Conservation (phyloP, 2,797 vertebrate genomes). For the Hoplostethus mediterraneus region DNA sequence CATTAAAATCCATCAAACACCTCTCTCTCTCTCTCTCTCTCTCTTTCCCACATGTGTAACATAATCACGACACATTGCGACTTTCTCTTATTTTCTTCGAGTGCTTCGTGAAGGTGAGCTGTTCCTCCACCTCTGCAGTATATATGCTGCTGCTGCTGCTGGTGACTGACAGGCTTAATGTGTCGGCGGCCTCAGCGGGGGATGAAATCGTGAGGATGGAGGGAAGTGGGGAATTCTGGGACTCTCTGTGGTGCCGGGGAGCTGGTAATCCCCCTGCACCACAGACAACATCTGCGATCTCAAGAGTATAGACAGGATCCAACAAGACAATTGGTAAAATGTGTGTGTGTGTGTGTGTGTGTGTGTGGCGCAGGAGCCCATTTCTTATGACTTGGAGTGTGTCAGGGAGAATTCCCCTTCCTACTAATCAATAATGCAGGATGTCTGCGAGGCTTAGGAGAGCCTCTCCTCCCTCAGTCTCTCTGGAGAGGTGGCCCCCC, state of each 20-base stretch:
- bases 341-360: conserved; percentile 4
- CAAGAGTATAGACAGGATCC: conserved; percentile 9
- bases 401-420: conserved; percentile 47
- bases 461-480: conserved; percentile 6
- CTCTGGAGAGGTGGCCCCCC: conserved; percentile 43
- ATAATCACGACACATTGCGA: conserved; percentile 11
- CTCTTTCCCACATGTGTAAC: background rate
- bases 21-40: conserved; percentile 2
- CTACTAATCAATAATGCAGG: conserved; percentile 69
- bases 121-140: background rate
- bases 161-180: conserved; percentile 58
- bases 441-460: conserved; percentile 28
- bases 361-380: conserved; percentile 8
- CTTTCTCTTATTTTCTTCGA: conserved; percentile 26
- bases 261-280: conserved; percentile 38
- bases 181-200: conserved; percentile 25
- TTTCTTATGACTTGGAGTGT: conserved; percentile 17
- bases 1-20: conserved; percentile 20
- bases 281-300: conserved; percentile 16
- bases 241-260: background rate
- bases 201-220: conserved; percentile 37
- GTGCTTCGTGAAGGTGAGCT: conserved; percentile 6
- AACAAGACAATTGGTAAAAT: conserved; percentile 14
- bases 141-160: conserved; percentile 1
- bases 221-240: conserved; percentile 28